Base-by-base conservation (phyloP, 2,797 vertebrate genomes). In the Cyprinodon diabolis region DNA sequence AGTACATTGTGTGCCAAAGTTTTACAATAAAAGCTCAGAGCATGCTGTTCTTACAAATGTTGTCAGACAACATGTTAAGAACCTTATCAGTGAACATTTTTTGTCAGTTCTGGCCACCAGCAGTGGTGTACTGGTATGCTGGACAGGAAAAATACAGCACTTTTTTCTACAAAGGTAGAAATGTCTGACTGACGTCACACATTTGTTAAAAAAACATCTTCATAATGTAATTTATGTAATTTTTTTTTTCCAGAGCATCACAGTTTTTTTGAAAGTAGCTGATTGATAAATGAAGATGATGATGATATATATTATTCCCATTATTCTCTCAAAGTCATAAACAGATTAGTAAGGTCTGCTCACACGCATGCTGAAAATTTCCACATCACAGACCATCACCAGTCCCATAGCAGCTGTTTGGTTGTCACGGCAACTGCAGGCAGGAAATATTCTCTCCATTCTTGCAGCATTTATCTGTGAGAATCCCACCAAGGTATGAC, bases 361-460 rank as follows among this genome's bases (percentile, higher is more conserved):
- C 30, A 2, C 72, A 80, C 72, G 67, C 55, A 47, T 67, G 47
- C 52, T 2, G 15, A 76, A 66, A 19, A 60, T 68, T 74, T 87
- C 78, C 76, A 79, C 74, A 71, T 52, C 66, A 86, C 25, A 12
- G 57, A 51, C 6, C 69, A 21, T 23, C 56, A 4, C 17, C 40
- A 66, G 57, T 76, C 62, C 57, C 74, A 56, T 40, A 85, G 69
- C 85, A 88, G 79, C 80, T 84, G 85, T 68, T 77, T 62, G 47
- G 68, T 47, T 74, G 77, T 73, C 65, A 56, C n/a, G n/a, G 83
- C 80, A 78, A 76, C 74, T 43, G 68, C 70, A 79, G 70, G 55
- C 81, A 83, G 86, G 87, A 90, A 87, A 76, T 80, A 79, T 84
- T 84, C 65, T 1, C 35, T 60, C 80, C 63, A 49, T 86, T 68